A percentile compares a stretch with the other conserved stretches of the same genome.
These are phyloP conservation scores for Stercorarius parasiticus DNA, from an alignment of 2,113 vertebrate species.

Conservation along the genomic window DNA sequence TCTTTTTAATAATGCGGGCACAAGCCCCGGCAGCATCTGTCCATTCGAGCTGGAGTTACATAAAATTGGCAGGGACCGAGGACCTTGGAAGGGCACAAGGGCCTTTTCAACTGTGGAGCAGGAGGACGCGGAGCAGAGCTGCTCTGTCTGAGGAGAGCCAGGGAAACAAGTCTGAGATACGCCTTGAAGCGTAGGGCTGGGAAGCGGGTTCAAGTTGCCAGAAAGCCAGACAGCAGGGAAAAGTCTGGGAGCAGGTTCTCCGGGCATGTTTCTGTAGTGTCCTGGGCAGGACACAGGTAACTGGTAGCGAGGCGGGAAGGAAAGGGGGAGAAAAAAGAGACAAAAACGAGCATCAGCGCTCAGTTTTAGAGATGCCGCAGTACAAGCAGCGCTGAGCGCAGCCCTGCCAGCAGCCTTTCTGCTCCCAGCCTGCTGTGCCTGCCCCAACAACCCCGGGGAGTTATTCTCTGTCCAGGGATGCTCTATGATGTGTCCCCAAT, in stretches of 20 bases:
- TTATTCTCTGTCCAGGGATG: not conserved
- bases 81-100: not conserved
- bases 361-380: not conserved
- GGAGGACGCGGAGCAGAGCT: not conserved
- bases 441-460: not conserved
- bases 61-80: fast-evolving
- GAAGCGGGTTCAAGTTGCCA: not conserved
- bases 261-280: fast-evolving
- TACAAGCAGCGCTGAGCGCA: not conserved
- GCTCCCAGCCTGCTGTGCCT: not conserved
- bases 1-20: not conserved
- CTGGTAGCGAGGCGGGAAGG: not conserved
- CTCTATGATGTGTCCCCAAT: not conserved
- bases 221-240: not conserved
- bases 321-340: not conserved
- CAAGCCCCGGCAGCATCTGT: not conserved
- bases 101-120: not conserved
- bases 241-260: not conserved
- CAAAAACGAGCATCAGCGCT: not conserved
- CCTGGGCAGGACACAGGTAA: not conserved
- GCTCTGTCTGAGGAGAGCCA: not conserved
- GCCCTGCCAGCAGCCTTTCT: not conserved
- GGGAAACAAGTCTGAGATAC: not conserved
- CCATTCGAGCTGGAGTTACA: not conserved
- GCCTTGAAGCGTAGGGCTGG: not conserved